These are phyloP conservation scores for Trididemnum clinides DNA, from an alignment of 23 tunicate species.

Conservation along the genomic window DNA sequence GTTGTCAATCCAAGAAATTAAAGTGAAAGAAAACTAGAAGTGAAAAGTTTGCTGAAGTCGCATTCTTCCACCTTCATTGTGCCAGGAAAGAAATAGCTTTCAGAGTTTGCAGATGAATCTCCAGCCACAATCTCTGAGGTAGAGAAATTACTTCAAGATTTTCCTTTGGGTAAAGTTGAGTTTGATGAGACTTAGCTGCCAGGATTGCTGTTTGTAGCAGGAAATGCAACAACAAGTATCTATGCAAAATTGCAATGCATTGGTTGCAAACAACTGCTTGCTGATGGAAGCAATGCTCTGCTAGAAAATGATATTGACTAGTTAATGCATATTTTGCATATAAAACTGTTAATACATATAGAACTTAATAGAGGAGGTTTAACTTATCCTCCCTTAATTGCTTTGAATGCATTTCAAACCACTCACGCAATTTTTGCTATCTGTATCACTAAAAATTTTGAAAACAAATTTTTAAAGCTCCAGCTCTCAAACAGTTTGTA, in stretches of 20 bases:
- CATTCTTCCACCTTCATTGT: neutral
- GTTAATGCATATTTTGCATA: neutral
- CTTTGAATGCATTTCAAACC: neutral
- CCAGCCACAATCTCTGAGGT: neutral
- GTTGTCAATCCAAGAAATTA: neutral
- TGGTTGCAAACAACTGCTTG: neutral
- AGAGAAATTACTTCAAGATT: neutral
- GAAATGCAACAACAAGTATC: neutral
- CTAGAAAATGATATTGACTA: neutral
- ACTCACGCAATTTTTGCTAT: neutral
- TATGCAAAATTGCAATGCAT: neutral
- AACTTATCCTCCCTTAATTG: neutral
- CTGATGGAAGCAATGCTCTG: neutral
- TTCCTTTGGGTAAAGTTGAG: neutral
- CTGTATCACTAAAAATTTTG: neutral
- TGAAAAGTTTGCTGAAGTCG: neutral
- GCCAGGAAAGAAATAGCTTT: neutral
- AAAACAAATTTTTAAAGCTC: neutral
- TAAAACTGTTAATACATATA: no score
- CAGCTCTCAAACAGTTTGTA: neutral
- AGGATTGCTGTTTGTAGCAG: neutral
- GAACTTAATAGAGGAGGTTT: neutral
- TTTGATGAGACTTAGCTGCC: neutral
- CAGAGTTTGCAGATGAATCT: neutral
- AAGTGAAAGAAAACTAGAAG: neutral